Conservation (phyloP, 2,888 invertebrate species). For the Patella ulyssiponensis region DNA sequence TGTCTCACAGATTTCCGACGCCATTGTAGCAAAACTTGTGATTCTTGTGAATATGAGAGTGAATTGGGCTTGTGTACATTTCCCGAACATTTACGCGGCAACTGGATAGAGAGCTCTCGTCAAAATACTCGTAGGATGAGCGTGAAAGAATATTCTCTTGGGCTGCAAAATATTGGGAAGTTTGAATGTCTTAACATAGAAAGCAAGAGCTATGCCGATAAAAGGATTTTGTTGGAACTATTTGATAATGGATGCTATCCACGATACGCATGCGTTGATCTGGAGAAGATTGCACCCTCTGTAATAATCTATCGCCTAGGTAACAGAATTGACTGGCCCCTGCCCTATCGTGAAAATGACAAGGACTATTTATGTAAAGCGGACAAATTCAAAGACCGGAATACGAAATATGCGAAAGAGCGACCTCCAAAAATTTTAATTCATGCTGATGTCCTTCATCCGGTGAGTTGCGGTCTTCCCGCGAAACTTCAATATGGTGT, state of each 20-base stretch:
- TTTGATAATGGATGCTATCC: constrained; percentile 65
- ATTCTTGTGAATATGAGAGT: constrained; percentile 34
- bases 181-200: constrained; percentile 42
- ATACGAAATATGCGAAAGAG: constrained; percentile 9
- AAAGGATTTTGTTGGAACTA: constrained; percentile 48
- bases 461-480: constrained; percentile 40
- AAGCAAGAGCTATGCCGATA: constrained; percentile 29
- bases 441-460: constrained; percentile 26
- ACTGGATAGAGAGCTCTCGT: constrained; percentile 45
- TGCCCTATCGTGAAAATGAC: constrained; percentile 40
- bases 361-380: constrained; percentile 49
- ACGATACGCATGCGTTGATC: constrained; percentile 58
- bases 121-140: constrained; percentile 26
- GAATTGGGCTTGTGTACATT: constrained; percentile 52
- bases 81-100: constrained; percentile 49
- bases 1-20: constrained; percentile 40
- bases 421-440: constrained; percentile 34
- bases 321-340: constrained; percentile 55
- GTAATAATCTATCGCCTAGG: constrained; percentile 57
- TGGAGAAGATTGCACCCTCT: constrained; percentile 50
- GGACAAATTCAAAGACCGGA: constrained; percentile 36
- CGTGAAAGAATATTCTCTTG: constrained; percentile 35
- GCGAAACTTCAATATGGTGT: constrained; percentile 33
- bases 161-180: constrained; percentile 24
- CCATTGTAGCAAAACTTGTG: constrained; percentile 39